A percentile compares a stretch with the other conserved stretches of the same genome.
Conservation (phyloP, 92 coral and sea anemone species). For the Blastomussa wellsi region DNA sequence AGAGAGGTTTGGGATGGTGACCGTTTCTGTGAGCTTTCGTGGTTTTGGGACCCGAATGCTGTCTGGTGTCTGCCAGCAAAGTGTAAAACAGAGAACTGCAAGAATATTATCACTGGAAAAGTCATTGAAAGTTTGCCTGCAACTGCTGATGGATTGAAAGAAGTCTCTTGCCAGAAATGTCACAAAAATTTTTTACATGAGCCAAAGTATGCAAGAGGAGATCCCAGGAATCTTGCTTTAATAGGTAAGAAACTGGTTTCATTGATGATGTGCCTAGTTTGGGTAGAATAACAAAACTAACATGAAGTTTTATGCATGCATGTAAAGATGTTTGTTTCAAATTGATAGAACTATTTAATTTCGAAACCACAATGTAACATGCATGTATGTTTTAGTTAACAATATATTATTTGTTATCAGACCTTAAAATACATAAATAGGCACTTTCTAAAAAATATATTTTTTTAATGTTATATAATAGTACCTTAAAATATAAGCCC, state of each 20-base stretch:
- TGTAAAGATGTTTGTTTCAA: no score
- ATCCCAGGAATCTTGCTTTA: slow-evolving; percentile 71
- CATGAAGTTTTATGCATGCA: no score
- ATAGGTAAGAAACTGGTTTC: slow-evolving; percentile 36
- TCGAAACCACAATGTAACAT: no score
- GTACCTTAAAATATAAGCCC: no score
- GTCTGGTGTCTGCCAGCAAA: slow-evolving; percentile 71
- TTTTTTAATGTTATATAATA: neutral
- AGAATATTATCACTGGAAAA: slow-evolving; percentile 48
- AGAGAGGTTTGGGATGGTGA: slow-evolving; percentile 71
- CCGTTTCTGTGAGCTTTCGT: slow-evolving; percentile 62
- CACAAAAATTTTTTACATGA: slow-evolving; percentile 55
- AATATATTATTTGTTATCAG: no score
- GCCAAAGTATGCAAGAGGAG: slow-evolving; percentile 66
- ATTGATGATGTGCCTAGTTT: no score
- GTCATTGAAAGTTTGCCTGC: slow-evolving; percentile 48
- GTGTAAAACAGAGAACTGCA: slow-evolving; percentile 56
- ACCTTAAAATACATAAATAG: no score
- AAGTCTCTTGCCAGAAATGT: slow-evolving; percentile 57
- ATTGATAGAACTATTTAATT: no score
- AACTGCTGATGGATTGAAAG: slow-evolving; percentile 51
- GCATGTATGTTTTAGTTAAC: no score
- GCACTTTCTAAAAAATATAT: neutral
- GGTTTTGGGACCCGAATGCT: slow-evolving; percentile 73
- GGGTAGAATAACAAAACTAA: no score